Evolutionary conservation across 2,797 vertebrate genomes (phyloP), one percentile per base, ranked within the genome.

Genomic region (Acropternis orthonyx): DNA sequence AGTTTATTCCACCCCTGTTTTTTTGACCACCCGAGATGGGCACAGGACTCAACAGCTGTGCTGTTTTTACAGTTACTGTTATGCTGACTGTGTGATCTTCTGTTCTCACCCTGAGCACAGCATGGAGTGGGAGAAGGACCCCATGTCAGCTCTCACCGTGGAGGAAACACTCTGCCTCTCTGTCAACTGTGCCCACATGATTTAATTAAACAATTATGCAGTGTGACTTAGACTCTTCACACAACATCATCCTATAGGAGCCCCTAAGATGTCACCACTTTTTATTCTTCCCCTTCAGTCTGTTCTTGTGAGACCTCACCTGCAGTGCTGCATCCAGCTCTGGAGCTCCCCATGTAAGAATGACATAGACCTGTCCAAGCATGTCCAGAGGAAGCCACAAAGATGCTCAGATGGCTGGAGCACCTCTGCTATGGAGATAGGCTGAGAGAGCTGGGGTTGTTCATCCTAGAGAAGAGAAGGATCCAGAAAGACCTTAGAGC

Each of bases 401-500:
- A 68, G 26, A 9, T 34, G 1, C 7, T 58, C 37, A 9, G 4
- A 49, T 12, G 23, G 46, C 46, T 48, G 46, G 27, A 30, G 7
- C 27, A 18, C n/a, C 9, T 66, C 20, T 73, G 21, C 1, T 54
- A 1, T 61, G 54, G 15, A 54, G 34, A 20, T 30, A 41, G 48
- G 14, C 14, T 46, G 39, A 39, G 46, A 67, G 30, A 41, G 26
- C 14, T 48, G 26, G 30, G 14, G 2, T 3, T 30, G 9, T 11
- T 46, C 34, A 36, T 13, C 34, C 61, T 67, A 54, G 30, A 41
- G 61, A 52, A 54, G n/a, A 41, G 62, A 52, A 15, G 21, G 7
- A 12, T 24, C 23, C 0, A 0, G 39, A 39, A 30, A 54, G 28
- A 68, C 4, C 10, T 54, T 6, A 61, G 26, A 67, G 26, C 6